Evolutionary conservation across 2,113 vertebrate species (phyloP).

Genomic region (Semicossyphus pulcher): DNA sequence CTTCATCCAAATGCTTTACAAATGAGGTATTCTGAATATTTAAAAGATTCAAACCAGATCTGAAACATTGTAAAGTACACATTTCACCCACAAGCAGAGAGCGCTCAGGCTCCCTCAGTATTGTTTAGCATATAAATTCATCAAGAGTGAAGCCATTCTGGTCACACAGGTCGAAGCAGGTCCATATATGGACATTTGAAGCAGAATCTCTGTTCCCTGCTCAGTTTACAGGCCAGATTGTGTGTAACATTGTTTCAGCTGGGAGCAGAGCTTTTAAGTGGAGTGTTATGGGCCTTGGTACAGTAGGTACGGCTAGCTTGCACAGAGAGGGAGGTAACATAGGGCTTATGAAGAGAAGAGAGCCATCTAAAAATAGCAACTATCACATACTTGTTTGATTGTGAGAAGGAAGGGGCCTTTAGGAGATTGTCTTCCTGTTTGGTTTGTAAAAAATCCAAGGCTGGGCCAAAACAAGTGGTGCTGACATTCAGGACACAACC

Average conservation of each 20-base stretch:
- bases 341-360: conserved; percentile 30
- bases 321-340: conserved; percentile 14
- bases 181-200: conserved; percentile 69
- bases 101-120: conserved; percentile 6
- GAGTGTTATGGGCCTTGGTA: conserved; percentile 6
- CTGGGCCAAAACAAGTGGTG: background rate
- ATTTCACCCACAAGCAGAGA: conserved; percentile 19
- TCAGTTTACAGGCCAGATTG: conserved; percentile 46
- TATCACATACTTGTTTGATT: conserved; percentile 78
- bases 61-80: background rate
- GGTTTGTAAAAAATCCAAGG: conserved; percentile 16
- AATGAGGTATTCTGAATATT: background rate
- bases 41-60: conserved; percentile 10
- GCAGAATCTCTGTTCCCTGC: conserved; percentile 41
- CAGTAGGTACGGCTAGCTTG: background rate
- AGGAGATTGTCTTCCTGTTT: conserved; percentile 65
- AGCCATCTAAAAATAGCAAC: conserved; percentile 73
- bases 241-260: conserved; percentile 55
- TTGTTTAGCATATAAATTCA: conserved; percentile 41
- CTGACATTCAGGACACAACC: background rate
- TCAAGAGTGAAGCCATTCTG: conserved; percentile 52
- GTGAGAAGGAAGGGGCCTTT: conserved; percentile 67
- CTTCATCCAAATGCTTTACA: conserved; percentile 5
- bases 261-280: conserved; percentile 19
- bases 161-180: conserved; percentile 51